Evolutionary conservation across 1,140 invertebrate genomes (phyloP).

Genomic region (Monomorium pharaonis): DNA sequence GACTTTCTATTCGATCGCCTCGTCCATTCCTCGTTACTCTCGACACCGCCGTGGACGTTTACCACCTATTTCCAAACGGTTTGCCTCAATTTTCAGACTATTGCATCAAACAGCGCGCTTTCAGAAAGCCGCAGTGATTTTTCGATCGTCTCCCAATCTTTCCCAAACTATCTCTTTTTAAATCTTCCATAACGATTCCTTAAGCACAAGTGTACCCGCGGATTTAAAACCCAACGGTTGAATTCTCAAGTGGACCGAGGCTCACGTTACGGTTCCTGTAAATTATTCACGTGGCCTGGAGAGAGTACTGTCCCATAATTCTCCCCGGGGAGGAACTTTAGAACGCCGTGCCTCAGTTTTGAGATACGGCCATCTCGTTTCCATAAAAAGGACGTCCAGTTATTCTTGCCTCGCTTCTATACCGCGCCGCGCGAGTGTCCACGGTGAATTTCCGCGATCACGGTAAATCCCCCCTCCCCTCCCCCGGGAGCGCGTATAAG

Average conservation of each 20-base stretch:
- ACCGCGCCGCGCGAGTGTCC: background rate
- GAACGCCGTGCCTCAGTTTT: slow-evolving; percentile 15
- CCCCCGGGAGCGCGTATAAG: slow-evolving; percentile 42
- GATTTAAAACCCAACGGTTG: background rate
- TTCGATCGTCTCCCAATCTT: background rate
- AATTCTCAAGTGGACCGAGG: background rate
- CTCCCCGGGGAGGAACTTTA: slow-evolving; percentile 15
- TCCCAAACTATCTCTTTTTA: too few species aligned
- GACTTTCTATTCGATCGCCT: slow-evolving; percentile 37
- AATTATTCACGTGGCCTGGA: slow-evolving; percentile 1
- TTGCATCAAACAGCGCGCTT: background rate
- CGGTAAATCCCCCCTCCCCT: slow-evolving; percentile 41
- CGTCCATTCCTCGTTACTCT: background rate
- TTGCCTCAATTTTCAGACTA: background rate
- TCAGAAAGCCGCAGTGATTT: background rate
- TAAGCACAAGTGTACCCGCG: background rate
- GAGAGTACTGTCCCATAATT: slow-evolving; percentile 16
- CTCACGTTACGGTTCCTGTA: background rate
- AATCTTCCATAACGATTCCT: too few species aligned
- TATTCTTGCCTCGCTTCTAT: slow-evolving; percentile 30
- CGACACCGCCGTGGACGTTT: background rate
- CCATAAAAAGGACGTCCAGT: slow-evolving; percentile 33
- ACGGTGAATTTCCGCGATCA: slow-evolving; percentile 50
- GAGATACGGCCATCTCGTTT: slow-evolving; percentile 4
- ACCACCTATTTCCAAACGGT: background rate